Conservation (phyloP, 2,113 vertebrate genomes). For the Megalops atlanticus region DNA sequence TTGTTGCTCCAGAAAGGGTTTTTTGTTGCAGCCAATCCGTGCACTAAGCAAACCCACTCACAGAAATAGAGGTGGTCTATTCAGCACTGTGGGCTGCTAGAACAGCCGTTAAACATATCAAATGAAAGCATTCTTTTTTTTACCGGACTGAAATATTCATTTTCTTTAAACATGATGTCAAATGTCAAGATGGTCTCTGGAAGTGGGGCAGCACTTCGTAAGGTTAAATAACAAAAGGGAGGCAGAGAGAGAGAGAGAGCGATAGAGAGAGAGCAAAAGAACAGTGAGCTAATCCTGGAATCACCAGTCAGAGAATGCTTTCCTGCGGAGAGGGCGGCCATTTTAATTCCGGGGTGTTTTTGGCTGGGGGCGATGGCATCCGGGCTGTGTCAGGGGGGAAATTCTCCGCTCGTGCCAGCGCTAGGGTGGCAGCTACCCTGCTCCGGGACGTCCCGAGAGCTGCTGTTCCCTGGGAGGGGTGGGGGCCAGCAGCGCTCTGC, state of each 20-base stretch:
- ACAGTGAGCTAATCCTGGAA: not conserved
- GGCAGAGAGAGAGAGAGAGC: conserved; percentile 13
- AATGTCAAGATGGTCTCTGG: conserved; percentile 51
- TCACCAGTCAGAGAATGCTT: not conserved
- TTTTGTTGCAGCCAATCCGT: not conserved
- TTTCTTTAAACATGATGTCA: conserved; percentile 57
- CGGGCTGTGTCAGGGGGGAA: not conserved
- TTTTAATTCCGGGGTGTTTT: not conserved
- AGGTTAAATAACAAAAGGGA: conserved; percentile 14
- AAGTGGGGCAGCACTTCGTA: conserved; percentile 51
- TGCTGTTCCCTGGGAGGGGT: not conserved
- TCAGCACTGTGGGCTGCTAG: not conserved
- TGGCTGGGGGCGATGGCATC: not conserved
- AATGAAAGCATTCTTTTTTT: conserved; percentile 41
- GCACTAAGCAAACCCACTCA: not conserved
- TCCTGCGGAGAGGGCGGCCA: not conserved
- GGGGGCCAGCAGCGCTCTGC: not conserved
- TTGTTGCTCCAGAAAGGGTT: conserved; percentile 7
- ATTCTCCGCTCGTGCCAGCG: not conserved
- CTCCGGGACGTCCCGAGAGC: conserved; percentile 14
- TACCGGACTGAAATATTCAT: conserved; percentile 56
- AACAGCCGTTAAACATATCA: conserved; percentile 39
- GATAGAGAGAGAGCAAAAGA: conserved; percentile 2
- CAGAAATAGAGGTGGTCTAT: not conserved
- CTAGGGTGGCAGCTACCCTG: not conserved